Evolutionary conservation across 37 sponge, comb jelly and placozoan genomes (phyloP).

Genomic region (Diacarnus erythraeanus): DNA sequence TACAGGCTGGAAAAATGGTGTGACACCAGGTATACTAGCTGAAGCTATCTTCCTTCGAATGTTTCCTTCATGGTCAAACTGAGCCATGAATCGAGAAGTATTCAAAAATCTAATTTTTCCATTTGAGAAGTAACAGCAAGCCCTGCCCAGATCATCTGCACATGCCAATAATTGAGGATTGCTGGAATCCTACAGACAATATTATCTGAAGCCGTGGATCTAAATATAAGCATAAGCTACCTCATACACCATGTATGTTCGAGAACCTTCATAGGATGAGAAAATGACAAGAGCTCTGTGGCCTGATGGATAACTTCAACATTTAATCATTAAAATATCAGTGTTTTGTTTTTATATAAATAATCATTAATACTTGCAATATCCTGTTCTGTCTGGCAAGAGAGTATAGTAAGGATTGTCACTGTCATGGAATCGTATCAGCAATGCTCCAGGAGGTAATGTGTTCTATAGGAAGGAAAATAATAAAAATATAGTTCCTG

Average conservation of each 20-base stretch:
- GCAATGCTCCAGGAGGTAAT: conserved; percentile 1
- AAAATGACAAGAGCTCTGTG: conserved; percentile 27
- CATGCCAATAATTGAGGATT: conserved; percentile 25
- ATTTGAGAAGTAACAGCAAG: conserved; percentile 23
- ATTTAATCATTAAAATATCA: conserved; percentile 38
- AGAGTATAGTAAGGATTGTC: conserved; percentile 6
- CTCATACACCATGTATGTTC: conserved; percentile 30
- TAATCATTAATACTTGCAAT: conserved; percentile 50
- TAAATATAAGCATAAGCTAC: conserved; percentile 1
- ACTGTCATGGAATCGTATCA: neutral
- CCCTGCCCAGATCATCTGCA: conserved; percentile 54
- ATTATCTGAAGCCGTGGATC: neutral
- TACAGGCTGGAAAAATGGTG: conserved; percentile 36
- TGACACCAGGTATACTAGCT: neutral
- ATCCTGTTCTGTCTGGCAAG: conserved; percentile 46
- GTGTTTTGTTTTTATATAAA: no score
- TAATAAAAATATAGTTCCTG: no score
- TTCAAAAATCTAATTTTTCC: neutral
- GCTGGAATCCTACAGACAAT: conserved; percentile 5
- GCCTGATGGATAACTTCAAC: conserved; percentile 55
- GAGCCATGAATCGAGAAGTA: neutral
- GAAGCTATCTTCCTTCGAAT: conserved; percentile 36
- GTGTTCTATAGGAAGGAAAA: neutral
- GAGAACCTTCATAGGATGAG: conserved; percentile 25
- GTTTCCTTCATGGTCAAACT: conserved; percentile 21